Evolutionary conservation across 2,888 invertebrate genomes (phyloP).

Genomic region (Hirtodrosophila histrioides): DNA sequence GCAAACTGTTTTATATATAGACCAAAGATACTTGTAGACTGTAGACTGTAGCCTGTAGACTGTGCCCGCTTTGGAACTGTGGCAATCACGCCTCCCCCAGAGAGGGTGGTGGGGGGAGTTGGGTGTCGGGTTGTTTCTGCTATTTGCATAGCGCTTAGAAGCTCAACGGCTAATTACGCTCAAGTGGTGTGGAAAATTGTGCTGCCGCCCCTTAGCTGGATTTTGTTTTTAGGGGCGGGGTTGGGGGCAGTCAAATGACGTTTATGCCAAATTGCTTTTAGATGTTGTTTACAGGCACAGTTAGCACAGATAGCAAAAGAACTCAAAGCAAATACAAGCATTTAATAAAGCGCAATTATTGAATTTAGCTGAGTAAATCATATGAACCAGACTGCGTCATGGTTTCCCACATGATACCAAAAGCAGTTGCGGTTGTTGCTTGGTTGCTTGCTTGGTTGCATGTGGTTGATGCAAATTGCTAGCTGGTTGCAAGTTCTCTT

Average conservation of each 20-base stretch:
- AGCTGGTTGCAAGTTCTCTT: slow-evolving; percentile 33
- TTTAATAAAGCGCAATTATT: slow-evolving; percentile 78
- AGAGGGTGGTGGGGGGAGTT: neutral
- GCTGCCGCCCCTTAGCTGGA: slow-evolving; percentile 24
- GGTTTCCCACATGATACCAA: slow-evolving; percentile 65
- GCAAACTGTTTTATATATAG: slow-evolving; percentile 68
- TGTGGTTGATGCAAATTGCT: slow-evolving; percentile 56
- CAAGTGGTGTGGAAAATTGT: slow-evolving; percentile 80
- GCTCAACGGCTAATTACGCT: slow-evolving; percentile 77
- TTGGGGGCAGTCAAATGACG: slow-evolving; percentile 52
- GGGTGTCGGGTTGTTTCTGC: neutral
- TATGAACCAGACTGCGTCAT: slow-evolving; percentile 58
- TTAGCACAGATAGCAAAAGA: slow-evolving; percentile 20
- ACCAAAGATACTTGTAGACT: slow-evolving; percentile 22
- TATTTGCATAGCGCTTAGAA: slow-evolving; percentile 69
- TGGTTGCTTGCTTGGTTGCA: slow-evolving; percentile 7
- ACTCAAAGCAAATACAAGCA: slow-evolving; percentile 53
- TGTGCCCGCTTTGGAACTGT: neutral
- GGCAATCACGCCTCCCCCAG: neutral
- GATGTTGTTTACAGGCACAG: slow-evolving; percentile 44
- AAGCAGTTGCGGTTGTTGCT: slow-evolving; percentile 1
- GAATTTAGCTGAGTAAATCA: slow-evolving; percentile 61
- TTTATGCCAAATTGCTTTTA: slow-evolving; percentile 73
- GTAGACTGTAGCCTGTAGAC: neutral
- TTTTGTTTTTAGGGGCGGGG: slow-evolving; percentile 3